Conservation (phyloP, 2,797 vertebrate genomes). For the Myripristis jacobus region DNA sequence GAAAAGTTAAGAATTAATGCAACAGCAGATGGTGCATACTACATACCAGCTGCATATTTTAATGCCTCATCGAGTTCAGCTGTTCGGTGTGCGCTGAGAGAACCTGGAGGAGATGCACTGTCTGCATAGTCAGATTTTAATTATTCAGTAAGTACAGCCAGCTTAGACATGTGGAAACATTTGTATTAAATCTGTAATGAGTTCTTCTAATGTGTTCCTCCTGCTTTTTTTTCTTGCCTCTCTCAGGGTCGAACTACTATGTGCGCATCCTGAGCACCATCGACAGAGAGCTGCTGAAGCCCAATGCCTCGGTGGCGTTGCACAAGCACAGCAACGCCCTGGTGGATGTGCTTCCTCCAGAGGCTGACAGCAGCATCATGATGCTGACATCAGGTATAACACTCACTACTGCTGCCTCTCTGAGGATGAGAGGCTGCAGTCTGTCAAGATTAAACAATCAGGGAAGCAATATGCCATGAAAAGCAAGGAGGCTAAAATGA, state of each 20-base stretch:
- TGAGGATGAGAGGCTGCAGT: background rate
- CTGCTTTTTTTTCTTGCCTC: background rate
- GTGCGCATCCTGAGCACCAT: slow-evolving; percentile 97
- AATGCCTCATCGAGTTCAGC: slow-evolving; percentile 44
- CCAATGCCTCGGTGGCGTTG: slow-evolving; percentile 94
- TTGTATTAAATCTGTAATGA: slow-evolving; percentile 51
- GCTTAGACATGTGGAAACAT: background rate
- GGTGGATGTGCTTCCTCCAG: slow-evolving; percentile 94
- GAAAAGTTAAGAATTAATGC: slow-evolving; percentile 36
- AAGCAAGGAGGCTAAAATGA: too few species aligned
- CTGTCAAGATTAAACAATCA: too few species aligned
- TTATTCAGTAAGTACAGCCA: slow-evolving; percentile 39
- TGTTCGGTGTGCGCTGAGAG: slow-evolving; percentile 32
- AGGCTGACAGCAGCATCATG: slow-evolving; percentile 98
- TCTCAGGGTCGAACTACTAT: slow-evolving; percentile 93
- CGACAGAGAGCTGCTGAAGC: slow-evolving; percentile 94
- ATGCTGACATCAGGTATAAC: slow-evolving; percentile 92
- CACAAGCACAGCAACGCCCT: slow-evolving; percentile 97
- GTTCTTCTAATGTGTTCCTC: slow-evolving; percentile 8
- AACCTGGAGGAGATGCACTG: slow-evolving; percentile 6
- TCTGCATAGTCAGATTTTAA: slow-evolving; percentile 28
- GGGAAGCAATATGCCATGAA: too few species aligned
- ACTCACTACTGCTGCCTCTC: background rate
- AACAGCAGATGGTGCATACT: slow-evolving; percentile 23
- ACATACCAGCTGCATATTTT: slow-evolving; percentile 28